Conservation (phyloP, 2,113 vertebrate genomes). For the Leucoraja erinaceus region DNA sequence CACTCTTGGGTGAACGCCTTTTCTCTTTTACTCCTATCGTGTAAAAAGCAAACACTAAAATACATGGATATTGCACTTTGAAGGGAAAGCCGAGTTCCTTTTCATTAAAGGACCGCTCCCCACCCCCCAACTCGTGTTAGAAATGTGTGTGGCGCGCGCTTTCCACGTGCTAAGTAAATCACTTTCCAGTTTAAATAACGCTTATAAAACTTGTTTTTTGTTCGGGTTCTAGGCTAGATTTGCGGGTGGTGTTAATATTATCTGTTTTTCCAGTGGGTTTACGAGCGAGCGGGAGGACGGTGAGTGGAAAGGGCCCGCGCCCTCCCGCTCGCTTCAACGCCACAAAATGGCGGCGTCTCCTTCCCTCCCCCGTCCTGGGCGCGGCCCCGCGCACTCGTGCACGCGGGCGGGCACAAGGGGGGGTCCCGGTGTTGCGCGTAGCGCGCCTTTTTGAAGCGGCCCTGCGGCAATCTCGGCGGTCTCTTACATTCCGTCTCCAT, state of each 20-base stretch:
- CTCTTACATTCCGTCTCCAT: background rate
- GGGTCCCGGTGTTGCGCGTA: background rate
- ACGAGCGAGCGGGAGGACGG: background rate
- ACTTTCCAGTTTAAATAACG: background rate
- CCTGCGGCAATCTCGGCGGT: constrained; percentile 42
- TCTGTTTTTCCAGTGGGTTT: background rate
- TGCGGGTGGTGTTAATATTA: background rate
- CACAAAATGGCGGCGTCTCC: constrained; percentile 24
- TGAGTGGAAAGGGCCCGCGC: background rate
- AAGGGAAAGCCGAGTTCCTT: no score
- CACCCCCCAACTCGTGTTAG: no score
- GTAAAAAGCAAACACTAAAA: no score
- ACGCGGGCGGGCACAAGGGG: background rate
- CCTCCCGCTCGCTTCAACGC: background rate
- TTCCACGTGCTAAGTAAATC: background rate
- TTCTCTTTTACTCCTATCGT: background rate
- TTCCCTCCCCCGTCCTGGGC: background rate
- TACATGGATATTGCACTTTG: no score
- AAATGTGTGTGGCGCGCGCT: background rate
- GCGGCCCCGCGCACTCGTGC: background rate
- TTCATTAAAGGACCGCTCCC: no score
- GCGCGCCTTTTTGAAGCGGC: constrained; percentile 44
- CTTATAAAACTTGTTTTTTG: background rate
- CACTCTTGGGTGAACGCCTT: background rate
- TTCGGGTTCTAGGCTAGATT: background rate